Conservation (phyloP, 2,113 vertebrate species). For the Gymnogyps californianus region DNA sequence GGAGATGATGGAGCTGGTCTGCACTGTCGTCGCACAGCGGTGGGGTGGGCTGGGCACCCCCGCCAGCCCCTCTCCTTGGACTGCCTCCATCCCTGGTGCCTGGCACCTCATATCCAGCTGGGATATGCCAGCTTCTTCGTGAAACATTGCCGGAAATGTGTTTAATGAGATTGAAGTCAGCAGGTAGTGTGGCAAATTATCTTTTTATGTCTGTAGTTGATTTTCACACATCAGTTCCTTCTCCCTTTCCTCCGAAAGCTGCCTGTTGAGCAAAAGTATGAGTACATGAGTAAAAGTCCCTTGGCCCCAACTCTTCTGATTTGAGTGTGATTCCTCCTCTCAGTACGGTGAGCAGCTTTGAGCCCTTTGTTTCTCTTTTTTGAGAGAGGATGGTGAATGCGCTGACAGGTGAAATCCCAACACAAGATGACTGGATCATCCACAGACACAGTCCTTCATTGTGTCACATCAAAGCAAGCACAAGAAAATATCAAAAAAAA, state of each 20-base stretch:
- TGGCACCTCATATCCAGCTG: not conserved
- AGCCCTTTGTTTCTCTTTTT: not conserved
- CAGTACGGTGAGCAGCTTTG: not conserved
- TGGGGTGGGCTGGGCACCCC: not conserved
- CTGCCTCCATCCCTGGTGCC: not conserved
- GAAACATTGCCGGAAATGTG: not conserved
- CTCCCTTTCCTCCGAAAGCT: not conserved
- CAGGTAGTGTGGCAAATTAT: not conserved
- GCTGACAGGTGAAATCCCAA: not conserved
- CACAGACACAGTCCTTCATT: not conserved
- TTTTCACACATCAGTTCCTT: not conserved
- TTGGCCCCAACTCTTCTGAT: not conserved
- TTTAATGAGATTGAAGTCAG: not conserved
- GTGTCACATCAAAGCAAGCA: not conserved
- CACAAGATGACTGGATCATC: not conserved
- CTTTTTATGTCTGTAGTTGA: not conserved
- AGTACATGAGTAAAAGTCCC: not conserved
- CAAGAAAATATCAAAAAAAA: not conserved
- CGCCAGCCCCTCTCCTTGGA: not conserved
- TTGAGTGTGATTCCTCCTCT: not conserved
- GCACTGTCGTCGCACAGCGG: accelerated
- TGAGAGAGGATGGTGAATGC: not conserved
- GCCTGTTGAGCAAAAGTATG: not conserved
- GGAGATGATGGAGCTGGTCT: not conserved
- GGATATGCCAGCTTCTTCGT: not conserved